Evolutionary conservation across 2,113 vertebrate genomes (phyloP).

Genomic region (Hippolais icterina): DNA sequence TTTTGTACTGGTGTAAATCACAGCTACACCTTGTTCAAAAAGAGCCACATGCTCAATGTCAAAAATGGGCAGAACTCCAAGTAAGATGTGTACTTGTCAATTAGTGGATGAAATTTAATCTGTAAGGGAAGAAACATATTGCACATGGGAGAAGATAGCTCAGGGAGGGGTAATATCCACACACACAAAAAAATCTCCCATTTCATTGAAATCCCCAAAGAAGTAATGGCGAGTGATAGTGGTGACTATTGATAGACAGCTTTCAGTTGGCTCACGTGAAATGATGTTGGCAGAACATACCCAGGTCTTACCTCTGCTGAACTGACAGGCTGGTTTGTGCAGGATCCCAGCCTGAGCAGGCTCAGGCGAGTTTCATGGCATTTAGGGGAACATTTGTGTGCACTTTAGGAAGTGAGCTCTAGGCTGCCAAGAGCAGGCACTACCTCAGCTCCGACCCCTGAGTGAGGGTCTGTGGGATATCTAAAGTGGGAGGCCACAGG

Average conservation of each 20-base stretch:
- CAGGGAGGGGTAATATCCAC: not conserved
- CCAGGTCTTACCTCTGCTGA: not conserved
- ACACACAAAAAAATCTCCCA: not conserved
- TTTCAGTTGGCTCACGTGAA: not conserved
- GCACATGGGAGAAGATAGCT: not conserved
- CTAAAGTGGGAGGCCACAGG: fast-evolving
- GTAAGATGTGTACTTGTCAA: not conserved
- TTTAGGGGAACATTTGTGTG: not conserved
- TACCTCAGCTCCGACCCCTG: fast-evolving
- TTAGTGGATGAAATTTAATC: not conserved
- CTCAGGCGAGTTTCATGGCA: not conserved
- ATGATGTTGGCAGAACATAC: not conserved
- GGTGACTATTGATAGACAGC: not conserved
- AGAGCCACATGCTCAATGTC: not conserved
- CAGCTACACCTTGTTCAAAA: not conserved
- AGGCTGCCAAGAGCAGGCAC: not conserved
- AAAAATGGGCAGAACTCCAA: not conserved
- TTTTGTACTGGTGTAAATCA: not conserved
- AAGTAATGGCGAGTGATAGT: fast-evolving
- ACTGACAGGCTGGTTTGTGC: not conserved
- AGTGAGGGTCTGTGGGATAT: not conserved
- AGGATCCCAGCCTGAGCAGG: not conserved
- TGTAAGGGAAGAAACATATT: not conserved
- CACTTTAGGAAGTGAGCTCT: not conserved
- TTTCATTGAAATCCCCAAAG: not conserved